Evolutionary conservation across 2,888 invertebrate genomes (phyloP), one percentile per base, ranked within the genome.

Genomic region (Hirtodrosophila cameraria): DNA sequence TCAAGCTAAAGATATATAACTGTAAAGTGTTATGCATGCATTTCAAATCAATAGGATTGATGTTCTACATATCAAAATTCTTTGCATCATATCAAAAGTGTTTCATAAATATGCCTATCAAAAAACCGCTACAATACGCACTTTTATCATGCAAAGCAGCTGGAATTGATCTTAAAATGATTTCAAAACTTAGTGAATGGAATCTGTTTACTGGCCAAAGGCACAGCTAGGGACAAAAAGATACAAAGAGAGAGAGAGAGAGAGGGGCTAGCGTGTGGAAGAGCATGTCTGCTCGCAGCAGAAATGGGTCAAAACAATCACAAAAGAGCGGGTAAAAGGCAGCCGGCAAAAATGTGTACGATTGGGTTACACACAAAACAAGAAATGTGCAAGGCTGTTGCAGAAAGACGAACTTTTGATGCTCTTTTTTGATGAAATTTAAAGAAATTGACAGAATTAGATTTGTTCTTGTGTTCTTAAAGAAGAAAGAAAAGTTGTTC

Each of bases 281-380:
- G 33, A 43, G 55, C 12, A n/a, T 27, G 20, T 61, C n/a, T 20
- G 70, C 31, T 33, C 1, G 7, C 15, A 13, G 33, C 6, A 38
- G 48, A 81, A 84, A 86, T 81, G 81, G 81, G 86, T 86, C 86
- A 86, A 41, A 57, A 43, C 66, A 63, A 61, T 71, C 66, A 66
- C 67, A 70, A 59, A 64, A 58, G 52, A 58, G 57, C 60, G 66
- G 38, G 66, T 65, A 77, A 81, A 68, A 75, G 78, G 65, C 50
- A 68, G 69, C 76, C 84, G 83, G 83, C 70, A 79, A 83, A 82
- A 60, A 66, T 58, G 65, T n/a, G n/a, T n/a, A n/a, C n/a, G 23
- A 46, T 66, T 54, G 33, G 16, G 9, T 60, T 65, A 59, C 58
- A 39, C 18, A 9, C 27, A 25, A 61, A 52, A 57, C 62, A 53